Conservation (phyloP, 2,113 vertebrate species). For the Pogona vitticeps region DNA sequence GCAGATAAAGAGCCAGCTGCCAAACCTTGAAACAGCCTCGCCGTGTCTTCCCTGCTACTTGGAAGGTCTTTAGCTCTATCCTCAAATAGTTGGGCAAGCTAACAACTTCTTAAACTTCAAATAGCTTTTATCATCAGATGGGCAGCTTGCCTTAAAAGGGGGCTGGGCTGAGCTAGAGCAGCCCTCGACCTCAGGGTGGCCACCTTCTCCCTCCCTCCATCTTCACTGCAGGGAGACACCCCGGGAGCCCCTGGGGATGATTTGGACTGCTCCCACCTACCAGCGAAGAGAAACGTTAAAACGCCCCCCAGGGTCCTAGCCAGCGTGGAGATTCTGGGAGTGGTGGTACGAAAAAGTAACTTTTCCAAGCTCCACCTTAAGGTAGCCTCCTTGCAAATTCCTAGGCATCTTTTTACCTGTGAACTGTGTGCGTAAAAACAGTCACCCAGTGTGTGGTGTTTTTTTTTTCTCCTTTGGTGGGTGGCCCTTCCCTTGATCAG, state of each 20-base stretch:
- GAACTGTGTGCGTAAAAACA: background rate
- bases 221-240: no score
- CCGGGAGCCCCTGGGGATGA: no score
- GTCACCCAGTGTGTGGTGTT: no score
- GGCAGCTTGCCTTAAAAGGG: background rate
- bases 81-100: background rate
- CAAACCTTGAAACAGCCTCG: background rate
- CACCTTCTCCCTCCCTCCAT: background rate
- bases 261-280: no score
- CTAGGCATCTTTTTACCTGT: background rate
- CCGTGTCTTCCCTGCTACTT: background rate
- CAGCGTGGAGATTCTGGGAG: no score
- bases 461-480: no score
- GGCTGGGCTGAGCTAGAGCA: background rate
- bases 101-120: no score
- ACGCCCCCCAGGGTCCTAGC: no score
- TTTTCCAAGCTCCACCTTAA: no score
- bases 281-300: no score
- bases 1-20: background rate
- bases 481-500: no score
- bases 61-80: background rate
- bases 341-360: no score
- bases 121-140: background rate
- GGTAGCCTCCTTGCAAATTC: background rate
- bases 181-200: background rate